These are phyloP conservation scores for Orthosia cruda DNA, from an alignment of 2,888 invertebrate species.

Conservation along the genomic window DNA sequence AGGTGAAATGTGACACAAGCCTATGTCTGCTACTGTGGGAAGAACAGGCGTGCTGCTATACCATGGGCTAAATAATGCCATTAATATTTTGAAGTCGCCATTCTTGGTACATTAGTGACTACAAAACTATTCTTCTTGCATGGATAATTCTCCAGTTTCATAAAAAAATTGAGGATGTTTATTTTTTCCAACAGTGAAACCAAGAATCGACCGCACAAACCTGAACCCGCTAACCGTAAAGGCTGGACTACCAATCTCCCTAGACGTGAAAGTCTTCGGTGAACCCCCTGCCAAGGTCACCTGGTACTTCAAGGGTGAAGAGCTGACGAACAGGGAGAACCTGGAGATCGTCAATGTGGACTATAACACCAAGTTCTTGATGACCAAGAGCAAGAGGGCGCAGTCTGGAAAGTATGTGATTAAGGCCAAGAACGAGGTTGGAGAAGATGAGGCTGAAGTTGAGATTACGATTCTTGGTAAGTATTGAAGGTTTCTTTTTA, in stretches of 20 bases:
- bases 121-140: accelerated
- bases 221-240: constrained; percentile 96
- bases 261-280: constrained; percentile 97
- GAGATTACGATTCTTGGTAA: constrained; percentile 96
- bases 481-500: constrained; percentile 51
- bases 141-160: too few species aligned
- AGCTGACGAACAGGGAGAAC: constrained; percentile 92
- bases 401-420: constrained; percentile 97
- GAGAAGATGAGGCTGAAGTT: constrained; percentile 97
- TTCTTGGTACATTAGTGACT: too few species aligned
- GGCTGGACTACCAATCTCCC: constrained; percentile 96
- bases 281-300: constrained; percentile 98
- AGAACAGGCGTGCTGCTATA: too few species aligned
- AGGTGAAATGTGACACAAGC: too few species aligned
- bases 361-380: constrained; percentile 97
- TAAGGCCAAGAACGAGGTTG: constrained; percentile 97
- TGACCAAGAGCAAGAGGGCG: constrained; percentile 95
- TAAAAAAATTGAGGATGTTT: too few species aligned
- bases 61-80: too few species aligned
- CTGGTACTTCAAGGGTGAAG: constrained; percentile 96
- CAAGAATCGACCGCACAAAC: constrained; percentile 98
- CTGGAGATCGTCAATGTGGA: constrained; percentile 96
- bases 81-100: too few species aligned
- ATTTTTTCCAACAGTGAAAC: constrained; percentile 94
- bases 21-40: too few species aligned